Evolutionary conservation across 2,113 vertebrate species (phyloP).

Genomic region (Cardinalis cardinalis): DNA sequence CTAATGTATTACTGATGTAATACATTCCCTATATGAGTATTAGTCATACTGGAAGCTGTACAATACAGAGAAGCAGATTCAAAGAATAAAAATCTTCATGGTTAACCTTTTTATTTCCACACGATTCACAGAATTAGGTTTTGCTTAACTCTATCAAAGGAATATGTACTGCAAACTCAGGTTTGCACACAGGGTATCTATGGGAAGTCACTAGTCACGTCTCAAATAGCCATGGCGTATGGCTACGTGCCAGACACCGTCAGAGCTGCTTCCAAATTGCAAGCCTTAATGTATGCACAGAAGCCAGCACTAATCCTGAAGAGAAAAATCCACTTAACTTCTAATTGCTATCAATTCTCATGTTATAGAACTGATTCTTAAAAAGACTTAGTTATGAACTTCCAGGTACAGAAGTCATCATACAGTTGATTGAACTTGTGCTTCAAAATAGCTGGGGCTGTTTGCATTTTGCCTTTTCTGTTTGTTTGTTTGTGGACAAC

Average conservation of each 20-base stretch:
- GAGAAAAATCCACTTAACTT: neutral
- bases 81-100: neutral
- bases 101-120: neutral
- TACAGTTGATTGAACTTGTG: neutral
- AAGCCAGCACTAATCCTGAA: neutral
- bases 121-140: neutral
- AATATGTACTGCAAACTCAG: neutral
- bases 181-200: neutral
- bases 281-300: neutral
- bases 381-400: neutral
- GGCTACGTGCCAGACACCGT: rapidly evolving
- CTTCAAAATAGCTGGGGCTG: neutral
- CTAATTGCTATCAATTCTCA: neutral
- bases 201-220: neutral
- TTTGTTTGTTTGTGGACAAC: neutral
- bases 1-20: neutral
- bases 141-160: neutral
- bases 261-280: neutral
- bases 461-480: neutral
- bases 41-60: neutral
- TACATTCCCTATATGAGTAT: neutral
- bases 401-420: neutral
- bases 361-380: neutral
- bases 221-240: neutral
- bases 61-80: neutral